phyloP scores from a whole-genome alignment of 2,113 vertebrate genomes.

The Platysteira castanea region DNA sequence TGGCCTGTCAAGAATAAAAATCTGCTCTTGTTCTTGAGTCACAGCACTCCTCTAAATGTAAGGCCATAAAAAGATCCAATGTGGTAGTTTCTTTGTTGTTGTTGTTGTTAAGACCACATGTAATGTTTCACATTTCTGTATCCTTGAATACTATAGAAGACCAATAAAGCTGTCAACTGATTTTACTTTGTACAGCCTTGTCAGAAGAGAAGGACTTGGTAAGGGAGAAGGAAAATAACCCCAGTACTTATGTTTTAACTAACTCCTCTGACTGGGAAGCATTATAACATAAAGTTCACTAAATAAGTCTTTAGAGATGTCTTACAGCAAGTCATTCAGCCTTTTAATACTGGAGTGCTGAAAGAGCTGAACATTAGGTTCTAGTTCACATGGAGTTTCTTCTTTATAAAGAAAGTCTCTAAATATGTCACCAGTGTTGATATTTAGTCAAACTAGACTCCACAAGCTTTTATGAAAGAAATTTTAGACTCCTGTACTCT shows the following conservation, averaged over 20 bases:
- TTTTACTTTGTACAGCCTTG: neutral
- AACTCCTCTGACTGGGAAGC: neutral
- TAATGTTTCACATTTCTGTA: neutral
- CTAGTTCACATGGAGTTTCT: neutral
- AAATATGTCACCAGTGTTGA: neutral
- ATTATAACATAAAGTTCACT: neutral
- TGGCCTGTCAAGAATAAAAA: neutral
- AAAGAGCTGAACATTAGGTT: neutral
- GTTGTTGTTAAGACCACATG: neutral
- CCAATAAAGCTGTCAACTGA: neutral
- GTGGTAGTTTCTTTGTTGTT: neutral
- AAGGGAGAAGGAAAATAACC: neutral
- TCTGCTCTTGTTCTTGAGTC: neutral
- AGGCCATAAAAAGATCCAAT: neutral
- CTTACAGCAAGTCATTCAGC: neutral
- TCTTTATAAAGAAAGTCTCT: neutral
- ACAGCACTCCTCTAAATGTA: neutral
- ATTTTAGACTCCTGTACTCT: neutral
- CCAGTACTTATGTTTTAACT: neutral
- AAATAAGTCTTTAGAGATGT: neutral
- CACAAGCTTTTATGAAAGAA: neutral
- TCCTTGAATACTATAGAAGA: neutral
- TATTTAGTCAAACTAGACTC: neutral
- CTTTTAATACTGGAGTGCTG: neutral
- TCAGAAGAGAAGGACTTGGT: neutral